phyloP scores from a whole-genome alignment of 2,113 vertebrate species.

The Thymallus thymallus region DNA sequence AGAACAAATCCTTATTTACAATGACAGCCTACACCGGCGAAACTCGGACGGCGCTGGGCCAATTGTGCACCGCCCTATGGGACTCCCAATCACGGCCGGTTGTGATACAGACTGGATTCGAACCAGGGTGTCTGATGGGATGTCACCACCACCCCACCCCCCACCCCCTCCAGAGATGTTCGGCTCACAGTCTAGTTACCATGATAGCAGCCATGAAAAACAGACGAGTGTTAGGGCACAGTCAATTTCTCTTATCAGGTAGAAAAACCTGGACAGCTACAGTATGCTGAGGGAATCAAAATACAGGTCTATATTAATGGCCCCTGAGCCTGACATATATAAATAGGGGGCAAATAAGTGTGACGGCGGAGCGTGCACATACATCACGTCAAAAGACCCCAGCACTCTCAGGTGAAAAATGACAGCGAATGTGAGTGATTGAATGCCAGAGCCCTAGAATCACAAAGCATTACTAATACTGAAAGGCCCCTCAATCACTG shows the following conservation, averaged over 20 bases:
- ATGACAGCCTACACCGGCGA: no score
- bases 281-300: conserved; percentile 58
- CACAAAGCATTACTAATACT: conserved; percentile 48
- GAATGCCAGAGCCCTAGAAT: conserved; percentile 45
- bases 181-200: conserved; percentile 47
- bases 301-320: conserved; percentile 63
- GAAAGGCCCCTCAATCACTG: conserved; percentile 42
- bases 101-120: no score
- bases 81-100: no score
- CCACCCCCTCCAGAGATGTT: conserved; percentile 37
- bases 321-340: conserved; percentile 38
- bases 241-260: conserved; percentile 52
- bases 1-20: no score
- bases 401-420: conserved; percentile 38
- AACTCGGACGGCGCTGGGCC: no score
- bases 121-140: no score
- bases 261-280: conserved; percentile 35
- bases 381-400: conserved; percentile 45
- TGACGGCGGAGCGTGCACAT: conserved; percentile 29
- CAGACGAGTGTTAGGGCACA: conserved; percentile 47
- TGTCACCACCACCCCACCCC: conserved; percentile 14
- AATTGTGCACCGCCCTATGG: no score
- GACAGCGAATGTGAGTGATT: conserved; percentile 46
- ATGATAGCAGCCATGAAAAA: conserved; percentile 63
- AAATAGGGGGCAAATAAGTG: conserved; percentile 55